These are phyloP conservation scores for Bos taurus DNA, from an alignment of 2,113 vertebrate species.

Conservation along the genomic window DNA sequence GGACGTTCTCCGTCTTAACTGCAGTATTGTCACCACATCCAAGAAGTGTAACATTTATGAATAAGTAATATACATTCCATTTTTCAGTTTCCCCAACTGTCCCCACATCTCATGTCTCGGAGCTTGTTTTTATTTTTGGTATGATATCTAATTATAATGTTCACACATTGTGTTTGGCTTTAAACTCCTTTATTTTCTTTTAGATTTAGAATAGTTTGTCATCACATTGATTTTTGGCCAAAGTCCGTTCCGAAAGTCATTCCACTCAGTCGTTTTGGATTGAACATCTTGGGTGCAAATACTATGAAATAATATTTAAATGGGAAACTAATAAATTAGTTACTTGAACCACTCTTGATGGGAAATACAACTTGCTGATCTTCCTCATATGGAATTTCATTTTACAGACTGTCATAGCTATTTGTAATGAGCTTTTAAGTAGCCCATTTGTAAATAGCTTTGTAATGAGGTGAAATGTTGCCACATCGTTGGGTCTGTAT, in stretches of 20 bases:
- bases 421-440: background rate
- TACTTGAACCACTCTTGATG: background rate
- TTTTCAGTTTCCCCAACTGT: background rate
- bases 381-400: background rate
- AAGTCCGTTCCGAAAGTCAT: background rate
- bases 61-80: background rate
- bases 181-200: background rate
- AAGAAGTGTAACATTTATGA: background rate
- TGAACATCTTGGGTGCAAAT: background rate
- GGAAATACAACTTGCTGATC: background rate
- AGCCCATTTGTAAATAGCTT: background rate
- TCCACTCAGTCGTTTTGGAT: background rate
- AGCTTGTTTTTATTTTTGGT: conserved; percentile 2
- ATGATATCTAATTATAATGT: background rate
- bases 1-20: background rate
- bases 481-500: background rate
- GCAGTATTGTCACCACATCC: background rate
- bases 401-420: background rate
- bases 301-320: background rate
- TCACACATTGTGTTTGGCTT: background rate
- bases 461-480: background rate
- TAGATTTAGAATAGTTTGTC: background rate
- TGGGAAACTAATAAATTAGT: background rate
- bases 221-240: background rate
- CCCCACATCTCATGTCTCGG: background rate